phyloP scores from a whole-genome alignment of 1,140 invertebrate species.

The Grapholita molesta region DNA sequence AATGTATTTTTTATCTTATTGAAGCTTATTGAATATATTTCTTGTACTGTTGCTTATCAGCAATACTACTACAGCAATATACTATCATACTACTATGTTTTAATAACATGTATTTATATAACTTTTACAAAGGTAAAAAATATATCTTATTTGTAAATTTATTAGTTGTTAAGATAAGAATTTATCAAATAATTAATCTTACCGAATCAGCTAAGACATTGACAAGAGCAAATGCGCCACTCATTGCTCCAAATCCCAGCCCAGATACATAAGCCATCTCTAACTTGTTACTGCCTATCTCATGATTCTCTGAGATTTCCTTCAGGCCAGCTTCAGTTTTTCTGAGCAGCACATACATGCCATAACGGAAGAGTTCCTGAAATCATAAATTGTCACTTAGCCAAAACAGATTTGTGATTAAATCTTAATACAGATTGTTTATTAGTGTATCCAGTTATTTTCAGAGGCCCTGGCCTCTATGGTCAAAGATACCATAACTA shows the following conservation, averaged over 20 bases:
- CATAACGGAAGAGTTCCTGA: constrained; percentile 85
- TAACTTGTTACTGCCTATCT: constrained; percentile 91
- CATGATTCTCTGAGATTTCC: constrained; percentile 88
- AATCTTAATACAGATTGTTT: background rate
- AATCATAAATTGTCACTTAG: constrained; percentile 23
- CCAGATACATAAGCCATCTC: constrained; percentile 97
- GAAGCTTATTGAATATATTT: too few relatives aligned
- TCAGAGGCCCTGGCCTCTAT: too few relatives aligned
- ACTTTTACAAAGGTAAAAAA: too few relatives aligned
- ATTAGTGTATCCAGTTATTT: too few relatives aligned
- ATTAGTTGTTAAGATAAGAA: background rate
- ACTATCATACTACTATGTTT: too few relatives aligned
- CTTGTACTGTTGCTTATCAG: too few relatives aligned
- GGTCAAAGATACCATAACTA: too few relatives aligned
- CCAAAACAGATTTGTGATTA: background rate
- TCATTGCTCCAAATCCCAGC: constrained; percentile 96
- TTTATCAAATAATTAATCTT: constrained; percentile 43
- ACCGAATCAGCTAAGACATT: constrained; percentile 96
- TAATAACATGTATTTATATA: too few relatives aligned
- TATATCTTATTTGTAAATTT: too few relatives aligned
- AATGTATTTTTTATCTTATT: too few relatives aligned
- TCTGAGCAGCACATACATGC: constrained; percentile 87
- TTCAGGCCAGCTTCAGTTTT: constrained; percentile 94
- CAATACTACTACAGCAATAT: too few relatives aligned
- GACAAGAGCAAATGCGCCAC: constrained; percentile 94